Conservation (phyloP, 2,888 invertebrate genomes). For the Neria commutata region DNA sequence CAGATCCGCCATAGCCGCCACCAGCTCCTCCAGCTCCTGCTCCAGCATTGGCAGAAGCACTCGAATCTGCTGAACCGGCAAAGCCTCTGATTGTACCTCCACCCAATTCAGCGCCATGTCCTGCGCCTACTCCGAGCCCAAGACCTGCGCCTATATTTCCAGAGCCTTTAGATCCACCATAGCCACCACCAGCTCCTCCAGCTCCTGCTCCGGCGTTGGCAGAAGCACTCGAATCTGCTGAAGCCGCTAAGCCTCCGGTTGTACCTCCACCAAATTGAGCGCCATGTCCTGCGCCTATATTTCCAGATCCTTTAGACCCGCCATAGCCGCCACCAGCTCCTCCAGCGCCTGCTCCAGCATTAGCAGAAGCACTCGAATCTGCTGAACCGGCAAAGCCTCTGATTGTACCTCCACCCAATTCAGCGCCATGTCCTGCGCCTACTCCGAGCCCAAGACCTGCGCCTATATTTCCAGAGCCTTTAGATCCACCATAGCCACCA, state of each 20-base stretch:
- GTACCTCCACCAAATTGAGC: slow-evolving; percentile 5
- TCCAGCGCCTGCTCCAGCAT: no score
- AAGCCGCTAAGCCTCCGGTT: not conserved
- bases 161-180: not conserved
- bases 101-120: no score
- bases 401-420: no score
- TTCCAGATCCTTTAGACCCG: not conserved
- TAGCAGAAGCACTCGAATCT: no score
- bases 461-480: no score
- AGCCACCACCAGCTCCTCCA: not conserved
- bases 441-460: no score
- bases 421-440: no score
- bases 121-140: slow-evolving; percentile 7
- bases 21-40: not conserved
- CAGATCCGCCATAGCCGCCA: not conserved
- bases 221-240: not conserved
- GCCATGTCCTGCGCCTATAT: slow-evolving; percentile 8
- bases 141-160: slow-evolving; percentile 5
- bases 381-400: no score
- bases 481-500: no score
- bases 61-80: no score
- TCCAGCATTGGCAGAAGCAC: not conserved
- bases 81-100: no score
- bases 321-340: no score
- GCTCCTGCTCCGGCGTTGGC: not conserved